Percentiles rank a stretch among this genome's conserved stretches.
Conservation (phyloP, 1,140 invertebrate genomes). For the Eupeodes corollae region DNA sequence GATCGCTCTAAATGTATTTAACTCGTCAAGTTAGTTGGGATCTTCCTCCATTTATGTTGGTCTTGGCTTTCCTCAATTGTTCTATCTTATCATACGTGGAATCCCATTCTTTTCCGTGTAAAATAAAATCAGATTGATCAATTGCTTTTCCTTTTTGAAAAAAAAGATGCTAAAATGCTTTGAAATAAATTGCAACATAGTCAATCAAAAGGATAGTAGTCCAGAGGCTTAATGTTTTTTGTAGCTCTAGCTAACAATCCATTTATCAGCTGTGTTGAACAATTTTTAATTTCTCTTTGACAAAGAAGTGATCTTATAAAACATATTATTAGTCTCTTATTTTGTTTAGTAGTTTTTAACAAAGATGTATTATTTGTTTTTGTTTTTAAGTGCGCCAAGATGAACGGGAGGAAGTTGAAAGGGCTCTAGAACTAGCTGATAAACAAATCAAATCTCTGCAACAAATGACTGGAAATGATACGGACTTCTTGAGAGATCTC, state of each 20-base stretch:
- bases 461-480: constrained; percentile 54
- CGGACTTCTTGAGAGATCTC: constrained; percentile 33
- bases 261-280: background rate
- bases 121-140: too few species aligned
- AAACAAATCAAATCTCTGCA: constrained; percentile 64
- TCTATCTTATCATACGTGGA: too few species aligned
- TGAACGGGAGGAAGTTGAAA: constrained; percentile 72
- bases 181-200: too few species aligned
- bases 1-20: too few species aligned
- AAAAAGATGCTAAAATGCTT: too few species aligned
- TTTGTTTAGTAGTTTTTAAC: constrained; percentile 1
- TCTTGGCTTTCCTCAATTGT: too few species aligned
- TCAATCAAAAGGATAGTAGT: background rate
- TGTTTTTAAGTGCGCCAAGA: constrained; percentile 54
- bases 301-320: constrained; percentile 2
- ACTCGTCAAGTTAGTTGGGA: too few species aligned
- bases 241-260: background rate
- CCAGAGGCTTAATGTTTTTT: background rate
- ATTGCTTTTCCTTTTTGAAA: too few species aligned
- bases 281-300: constrained; percentile 1
- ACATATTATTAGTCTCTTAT: constrained; percentile 7
- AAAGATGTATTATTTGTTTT: constrained; percentile 10
- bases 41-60: too few species aligned
- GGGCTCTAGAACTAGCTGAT: constrained; percentile 69
- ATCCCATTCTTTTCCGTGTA: too few species aligned